These are phyloP conservation scores for Abramis brama DNA, from an alignment of 2,113 vertebrate species.

Conservation along the genomic window DNA sequence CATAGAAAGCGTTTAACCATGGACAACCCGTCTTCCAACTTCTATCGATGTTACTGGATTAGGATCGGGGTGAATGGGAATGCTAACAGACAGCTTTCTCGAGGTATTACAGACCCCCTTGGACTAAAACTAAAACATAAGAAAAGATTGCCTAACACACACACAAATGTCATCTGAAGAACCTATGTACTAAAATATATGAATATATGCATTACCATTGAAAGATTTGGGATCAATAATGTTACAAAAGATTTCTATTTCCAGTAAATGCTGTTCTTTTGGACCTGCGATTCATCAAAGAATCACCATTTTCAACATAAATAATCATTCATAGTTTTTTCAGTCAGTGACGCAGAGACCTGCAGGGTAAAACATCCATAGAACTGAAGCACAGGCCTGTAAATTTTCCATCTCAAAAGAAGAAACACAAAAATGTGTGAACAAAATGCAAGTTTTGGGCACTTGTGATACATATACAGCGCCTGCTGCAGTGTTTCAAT, in stretches of 20 bases:
- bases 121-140: background rate
- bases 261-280: background rate
- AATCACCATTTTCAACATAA: no score
- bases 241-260: background rate
- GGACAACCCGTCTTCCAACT: background rate
- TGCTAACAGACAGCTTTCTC: background rate
- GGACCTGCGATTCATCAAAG: background rate
- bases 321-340: no score
- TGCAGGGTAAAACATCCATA: no score
- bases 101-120: background rate
- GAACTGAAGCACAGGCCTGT: no score
- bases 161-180: background rate
- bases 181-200: background rate
- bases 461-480: no score
- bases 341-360: no score
- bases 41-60: background rate
- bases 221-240: background rate
- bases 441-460: no score
- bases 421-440: no score
- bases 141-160: background rate
- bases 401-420: no score
- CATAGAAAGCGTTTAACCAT: conserved; percentile 1
- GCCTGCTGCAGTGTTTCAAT: no score
- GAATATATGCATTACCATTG: background rate
- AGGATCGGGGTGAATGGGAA: background rate